Evolutionary conservation across 2,113 vertebrate genomes (phyloP), one percentile per base, ranked within the genome.

Genomic region (Amia ocellicauda): DNA sequence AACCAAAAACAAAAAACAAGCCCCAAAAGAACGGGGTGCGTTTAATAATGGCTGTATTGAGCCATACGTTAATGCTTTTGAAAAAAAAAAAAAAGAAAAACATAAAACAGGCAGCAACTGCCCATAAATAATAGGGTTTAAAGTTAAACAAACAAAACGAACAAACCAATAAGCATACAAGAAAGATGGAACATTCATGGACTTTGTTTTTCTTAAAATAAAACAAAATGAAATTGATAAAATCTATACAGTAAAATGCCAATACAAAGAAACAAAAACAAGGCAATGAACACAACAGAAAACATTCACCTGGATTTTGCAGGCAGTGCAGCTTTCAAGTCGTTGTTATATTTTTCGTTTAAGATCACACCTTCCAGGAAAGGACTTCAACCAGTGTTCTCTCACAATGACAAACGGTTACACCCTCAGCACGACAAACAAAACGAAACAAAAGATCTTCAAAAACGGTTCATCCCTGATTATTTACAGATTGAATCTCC

Each of bases 371-470:
- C 84, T 85, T 83, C 55, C 88, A 89, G 88, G 87, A 89, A n/a
- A 90, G 89, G 90, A 89, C 87, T 74, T 88, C 77, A 81, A 88
- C 91, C 91, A 92, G 92, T 91, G 91, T 92, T 85, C 89, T 87
- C 89, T 86, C 87, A 93, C 89, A 89, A 92, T n/a, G 89, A 87
- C 75, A 88, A 88, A 88, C 88, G 83, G 88, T 75, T 86, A 88
- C 80, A 89, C 23, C 64, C 76, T 84, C 86, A 90, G 80, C 84
- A 90, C 86, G 86, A 84, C 82, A 84, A 88, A 86, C 88, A 41
- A 85, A 65, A 61, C 51, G 11, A 83, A 83, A 80, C 82, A 40
- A 43, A 56, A 83, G 80, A 87, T 36, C 78, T 86, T 84, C 76
- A 86, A 70, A 91, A 85, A 88, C 86, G 83, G 80, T 83, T 83